phyloP scores from a whole-genome alignment of 2,113 vertebrate species.

The Nothocercus julius region DNA sequence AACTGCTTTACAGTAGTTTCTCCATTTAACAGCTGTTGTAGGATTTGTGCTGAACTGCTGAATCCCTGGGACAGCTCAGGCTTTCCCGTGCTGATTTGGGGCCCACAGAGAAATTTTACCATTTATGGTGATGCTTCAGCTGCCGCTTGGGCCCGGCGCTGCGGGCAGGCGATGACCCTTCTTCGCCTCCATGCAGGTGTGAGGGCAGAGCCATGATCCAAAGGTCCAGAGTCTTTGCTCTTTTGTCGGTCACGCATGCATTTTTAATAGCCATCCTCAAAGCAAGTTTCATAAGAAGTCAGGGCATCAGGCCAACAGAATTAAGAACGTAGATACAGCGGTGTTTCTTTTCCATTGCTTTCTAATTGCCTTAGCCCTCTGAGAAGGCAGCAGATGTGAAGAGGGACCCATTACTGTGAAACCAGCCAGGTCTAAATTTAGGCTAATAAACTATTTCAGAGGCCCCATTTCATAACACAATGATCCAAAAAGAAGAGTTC shows the following conservation, averaged over 20 bases:
- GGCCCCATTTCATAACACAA: background rate
- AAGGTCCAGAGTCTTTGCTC: background rate
- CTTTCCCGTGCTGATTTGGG: background rate
- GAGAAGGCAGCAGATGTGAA: slow-evolving; percentile 7
- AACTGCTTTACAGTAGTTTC: background rate
- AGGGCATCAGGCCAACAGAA: slow-evolving; percentile 32
- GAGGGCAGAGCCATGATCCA: background rate
- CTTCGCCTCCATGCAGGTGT: background rate
- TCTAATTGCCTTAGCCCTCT: slow-evolving; percentile 51
- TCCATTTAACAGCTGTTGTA: background rate
- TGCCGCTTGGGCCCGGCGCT: accelerated
- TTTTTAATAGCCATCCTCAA: slow-evolving; percentile 11
- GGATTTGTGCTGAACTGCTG: background rate
- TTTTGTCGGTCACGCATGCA: background rate
- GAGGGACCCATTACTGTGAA: background rate
- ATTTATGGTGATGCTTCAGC: accelerated
- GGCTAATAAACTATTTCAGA: slow-evolving; percentile 25
- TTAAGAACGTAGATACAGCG: slow-evolving; percentile 43
- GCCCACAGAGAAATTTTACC: background rate
- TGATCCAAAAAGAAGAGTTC: slow-evolving; percentile 21
- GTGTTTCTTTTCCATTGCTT: slow-evolving; percentile 34
- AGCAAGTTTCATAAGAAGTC: slow-evolving; percentile 37
- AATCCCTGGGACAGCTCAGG: background rate
- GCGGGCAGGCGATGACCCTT: background rate
- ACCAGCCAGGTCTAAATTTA: background rate